Percentiles rank a stretch among this genome's conserved stretches.
Evolutionary conservation across 2,888 invertebrate genomes (phyloP).

Genomic region (Tipula vernalis): DNA sequence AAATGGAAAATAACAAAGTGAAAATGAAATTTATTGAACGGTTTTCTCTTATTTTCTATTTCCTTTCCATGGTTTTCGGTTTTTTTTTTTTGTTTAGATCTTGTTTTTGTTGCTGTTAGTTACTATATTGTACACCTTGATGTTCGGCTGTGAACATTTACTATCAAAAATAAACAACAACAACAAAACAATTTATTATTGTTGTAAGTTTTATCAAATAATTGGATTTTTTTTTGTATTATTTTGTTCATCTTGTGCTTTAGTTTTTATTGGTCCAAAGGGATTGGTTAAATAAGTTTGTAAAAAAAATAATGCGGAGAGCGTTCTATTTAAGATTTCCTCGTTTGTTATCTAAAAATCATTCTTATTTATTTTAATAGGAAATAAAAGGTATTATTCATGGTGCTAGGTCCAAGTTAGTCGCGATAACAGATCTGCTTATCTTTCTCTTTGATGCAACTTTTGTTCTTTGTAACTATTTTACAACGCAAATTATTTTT

Average conservation of each 20-base stretch:
- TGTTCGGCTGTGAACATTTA: neutral
- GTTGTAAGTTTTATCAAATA: neutral
- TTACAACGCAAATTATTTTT: too few species aligned
- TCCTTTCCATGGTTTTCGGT: neutral
- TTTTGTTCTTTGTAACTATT: too few species aligned
- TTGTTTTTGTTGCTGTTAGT: too few species aligned
- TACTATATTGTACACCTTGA: too few species aligned
- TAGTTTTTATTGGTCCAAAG: neutral
- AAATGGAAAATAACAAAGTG: neutral
- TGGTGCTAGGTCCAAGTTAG: too few species aligned
- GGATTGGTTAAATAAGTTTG: neutral
- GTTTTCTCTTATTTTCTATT: neutral
- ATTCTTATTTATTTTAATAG: too few species aligned
- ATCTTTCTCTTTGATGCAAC: too few species aligned
- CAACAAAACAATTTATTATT: neutral
- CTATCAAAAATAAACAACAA: neutral
- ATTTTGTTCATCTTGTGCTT: neutral
- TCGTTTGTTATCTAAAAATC: too few species aligned
- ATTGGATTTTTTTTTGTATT: neutral
- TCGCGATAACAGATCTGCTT: too few species aligned
- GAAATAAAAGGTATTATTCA: too few species aligned
- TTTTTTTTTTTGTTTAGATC: neutral
- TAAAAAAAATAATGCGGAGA: neutral
- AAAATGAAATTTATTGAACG: neutral
- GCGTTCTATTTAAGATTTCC: neutral